phyloP scores from a whole-genome alignment of 1,140 invertebrate species.

The Drosophila sp. region DNA sequence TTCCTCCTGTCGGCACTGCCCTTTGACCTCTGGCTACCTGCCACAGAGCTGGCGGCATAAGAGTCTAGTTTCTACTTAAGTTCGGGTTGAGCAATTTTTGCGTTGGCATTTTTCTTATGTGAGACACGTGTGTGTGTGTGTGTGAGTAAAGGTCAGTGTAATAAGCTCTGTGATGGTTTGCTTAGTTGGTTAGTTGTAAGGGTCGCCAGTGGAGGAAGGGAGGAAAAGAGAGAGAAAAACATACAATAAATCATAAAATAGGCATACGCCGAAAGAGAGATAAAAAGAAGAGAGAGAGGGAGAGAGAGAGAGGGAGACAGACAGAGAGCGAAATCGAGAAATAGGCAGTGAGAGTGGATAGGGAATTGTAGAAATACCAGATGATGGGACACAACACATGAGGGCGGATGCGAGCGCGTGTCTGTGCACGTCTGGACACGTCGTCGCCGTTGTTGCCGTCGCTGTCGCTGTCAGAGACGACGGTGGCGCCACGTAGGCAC shows the following conservation, averaged over 20 bases:
- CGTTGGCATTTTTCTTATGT: slow-evolving; percentile 26
- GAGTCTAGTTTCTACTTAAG: slow-evolving; percentile 14
- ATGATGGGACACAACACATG: slow-evolving; percentile 10
- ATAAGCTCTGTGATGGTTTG: slow-evolving; percentile 61
- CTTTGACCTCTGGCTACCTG: slow-evolving; percentile 11
- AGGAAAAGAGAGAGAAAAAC: slow-evolving; percentile 44
- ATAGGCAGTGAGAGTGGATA: too few species aligned
- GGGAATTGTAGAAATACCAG: slow-evolving; percentile 16
- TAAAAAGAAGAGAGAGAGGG: not conserved
- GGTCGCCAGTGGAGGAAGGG: slow-evolving; percentile 6
- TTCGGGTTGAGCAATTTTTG: slow-evolving; percentile 35
- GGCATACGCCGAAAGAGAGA: slow-evolving; percentile 46
- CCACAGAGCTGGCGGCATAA: slow-evolving; percentile 4
- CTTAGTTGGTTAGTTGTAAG: slow-evolving; percentile 53
- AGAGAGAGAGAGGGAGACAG: not conserved
- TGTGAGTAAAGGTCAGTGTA: slow-evolving; percentile 63
- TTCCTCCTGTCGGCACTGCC: not conserved
- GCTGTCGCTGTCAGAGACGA: slow-evolving; percentile 16
- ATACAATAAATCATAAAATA: slow-evolving; percentile 81
- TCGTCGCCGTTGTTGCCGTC: slow-evolving; percentile 50
- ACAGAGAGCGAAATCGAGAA: not conserved
- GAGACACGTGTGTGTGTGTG: slow-evolving; percentile 1
- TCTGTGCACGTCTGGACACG: slow-evolving; percentile 59
- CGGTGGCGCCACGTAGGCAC: slow-evolving; percentile 66
- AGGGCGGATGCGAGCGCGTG: slow-evolving; percentile 53